Evolutionary conservation across 2,797 vertebrate genomes (phyloP).

Genomic region (Smutsia temminckii): DNA sequence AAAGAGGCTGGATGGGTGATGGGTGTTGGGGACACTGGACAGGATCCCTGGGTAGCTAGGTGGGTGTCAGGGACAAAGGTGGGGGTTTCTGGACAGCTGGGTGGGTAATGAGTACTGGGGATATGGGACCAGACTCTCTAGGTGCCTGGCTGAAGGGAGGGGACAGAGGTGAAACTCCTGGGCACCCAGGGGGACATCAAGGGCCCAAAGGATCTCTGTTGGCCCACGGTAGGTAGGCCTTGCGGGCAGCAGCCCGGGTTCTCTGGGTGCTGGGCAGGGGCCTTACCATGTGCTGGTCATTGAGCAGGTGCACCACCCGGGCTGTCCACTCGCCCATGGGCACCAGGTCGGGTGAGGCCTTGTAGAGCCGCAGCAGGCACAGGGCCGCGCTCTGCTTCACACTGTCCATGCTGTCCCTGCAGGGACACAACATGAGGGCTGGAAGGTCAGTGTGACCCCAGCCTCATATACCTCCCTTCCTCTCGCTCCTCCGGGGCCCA

Average conservation of each 20-base stretch:
- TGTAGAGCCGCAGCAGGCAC: conserved; percentile 92
- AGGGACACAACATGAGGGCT: fast-evolving
- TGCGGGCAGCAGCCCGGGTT: fast-evolving
- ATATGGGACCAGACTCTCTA: neutral
- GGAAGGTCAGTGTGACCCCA: neutral
- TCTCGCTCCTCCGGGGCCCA: neutral
- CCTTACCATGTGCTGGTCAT: conserved; percentile 95
- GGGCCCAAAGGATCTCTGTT: neutral
- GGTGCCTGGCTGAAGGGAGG: neutral
- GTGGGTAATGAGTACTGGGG: neutral
- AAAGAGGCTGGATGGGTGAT: neutral
- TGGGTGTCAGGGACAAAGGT: neutral
- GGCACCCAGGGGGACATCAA: neutral
- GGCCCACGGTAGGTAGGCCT: fast-evolving
- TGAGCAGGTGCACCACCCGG: conserved; percentile 93
- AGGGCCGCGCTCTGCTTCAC: conserved; percentile 95
- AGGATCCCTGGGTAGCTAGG: neutral
- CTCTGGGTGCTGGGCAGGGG: neutral
- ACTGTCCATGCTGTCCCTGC: conserved; percentile 96
- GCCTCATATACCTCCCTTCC: fast-evolving
- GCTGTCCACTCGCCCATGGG: conserved; percentile 97
- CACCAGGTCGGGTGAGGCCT: conserved; percentile 94
- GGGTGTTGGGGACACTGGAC: neutral
- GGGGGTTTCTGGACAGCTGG: neutral
- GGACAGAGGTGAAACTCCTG: fast-evolving